Evolutionary conservation across 2,797 vertebrate genomes (phyloP).

Genomic region (Ctenochaetus hawaiiensis): DNA sequence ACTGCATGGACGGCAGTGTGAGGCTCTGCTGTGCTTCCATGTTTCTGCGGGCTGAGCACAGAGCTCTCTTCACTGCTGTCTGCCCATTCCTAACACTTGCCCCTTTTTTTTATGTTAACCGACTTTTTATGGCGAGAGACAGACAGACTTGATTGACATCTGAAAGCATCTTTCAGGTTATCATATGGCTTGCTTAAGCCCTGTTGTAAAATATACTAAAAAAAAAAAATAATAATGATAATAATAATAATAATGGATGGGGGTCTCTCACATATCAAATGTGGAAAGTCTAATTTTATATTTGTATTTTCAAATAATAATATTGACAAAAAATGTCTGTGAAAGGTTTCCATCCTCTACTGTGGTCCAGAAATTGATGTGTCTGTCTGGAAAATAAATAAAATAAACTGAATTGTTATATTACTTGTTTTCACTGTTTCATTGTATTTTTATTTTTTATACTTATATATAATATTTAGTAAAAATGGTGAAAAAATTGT

Average conservation of each 20-base stretch:
- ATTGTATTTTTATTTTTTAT: conserved; percentile 51
- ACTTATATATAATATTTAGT: conserved; percentile 5
- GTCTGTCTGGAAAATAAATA: conserved; percentile 96
- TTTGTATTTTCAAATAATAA: conserved; percentile 99
- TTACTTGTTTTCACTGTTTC: conserved; percentile 78
- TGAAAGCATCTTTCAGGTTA: conserved; percentile 98
- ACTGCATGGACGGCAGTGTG: conserved; percentile 66
- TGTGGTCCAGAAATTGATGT: conserved; percentile 99
- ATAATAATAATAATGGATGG: conserved; percentile 88
- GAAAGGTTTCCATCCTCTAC: conserved; percentile 99
- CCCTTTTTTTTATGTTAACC: conserved; percentile 84
- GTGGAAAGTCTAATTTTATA: conserved; percentile 99
- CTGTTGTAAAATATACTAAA: conserved; percentile 95
- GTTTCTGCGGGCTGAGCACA: conserved; percentile 67
- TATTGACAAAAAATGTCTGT: conserved; percentile 95
- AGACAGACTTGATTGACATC: conserved; percentile 86
- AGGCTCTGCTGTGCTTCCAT: conserved; percentile 71
- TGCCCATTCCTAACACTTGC: conserved; percentile 86
- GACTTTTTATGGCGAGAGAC: conserved; percentile 87
- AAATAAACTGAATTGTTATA: conserved; percentile 94
- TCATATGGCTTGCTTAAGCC: conserved; percentile 97
- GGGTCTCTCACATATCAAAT: conserved; percentile 99
- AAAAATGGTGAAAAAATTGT: conserved; percentile 1
- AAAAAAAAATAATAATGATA: conserved; percentile 71
- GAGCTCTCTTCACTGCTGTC: conserved; percentile 68